These are phyloP conservation scores for Uromys caudimaculatus DNA, from an alignment of 2,797 vertebrate species.

Conservation along the genomic window DNA sequence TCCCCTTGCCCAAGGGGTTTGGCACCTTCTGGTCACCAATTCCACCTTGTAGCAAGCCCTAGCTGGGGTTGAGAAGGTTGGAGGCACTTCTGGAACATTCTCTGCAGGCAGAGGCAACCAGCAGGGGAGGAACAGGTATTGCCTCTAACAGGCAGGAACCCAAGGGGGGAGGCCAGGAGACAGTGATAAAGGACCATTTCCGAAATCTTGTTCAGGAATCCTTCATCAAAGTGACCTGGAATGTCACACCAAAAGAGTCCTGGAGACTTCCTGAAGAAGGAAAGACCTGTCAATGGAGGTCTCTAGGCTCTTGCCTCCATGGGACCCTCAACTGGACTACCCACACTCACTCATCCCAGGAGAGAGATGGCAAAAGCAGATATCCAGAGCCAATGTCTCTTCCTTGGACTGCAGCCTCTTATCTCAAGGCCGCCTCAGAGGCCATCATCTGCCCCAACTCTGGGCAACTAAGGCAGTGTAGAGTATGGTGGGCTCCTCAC, in stretches of 20 bases:
- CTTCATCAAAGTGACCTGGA: background rate
- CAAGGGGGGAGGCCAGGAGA: background rate
- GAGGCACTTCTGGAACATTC: background rate
- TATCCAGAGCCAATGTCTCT: background rate
- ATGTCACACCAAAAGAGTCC: background rate
- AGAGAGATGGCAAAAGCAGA: background rate
- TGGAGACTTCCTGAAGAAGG: background rate
- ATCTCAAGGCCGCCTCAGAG: background rate
- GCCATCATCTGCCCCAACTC: accelerated
- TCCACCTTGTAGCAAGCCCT: background rate
- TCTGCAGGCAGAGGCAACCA: background rate
- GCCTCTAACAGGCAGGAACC: background rate
- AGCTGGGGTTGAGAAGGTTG: background rate
- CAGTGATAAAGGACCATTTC: too few relatives aligned
- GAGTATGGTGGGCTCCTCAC: accelerated
- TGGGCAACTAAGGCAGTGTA: background rate
- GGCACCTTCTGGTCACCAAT: background rate
- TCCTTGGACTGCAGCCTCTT: background rate
- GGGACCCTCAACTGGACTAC: background rate
- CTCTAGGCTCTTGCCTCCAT: background rate
- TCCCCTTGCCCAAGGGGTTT: background rate
- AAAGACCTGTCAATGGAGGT: background rate
- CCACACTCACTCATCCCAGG: background rate
- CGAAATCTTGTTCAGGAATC: background rate
- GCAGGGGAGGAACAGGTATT: background rate